Percentiles rank a stretch among this genome's conserved stretches.
These are phyloP conservation scores for Pholis gunnellus DNA, from an alignment of 2,113 vertebrate genomes.

Conservation along the genomic window DNA sequence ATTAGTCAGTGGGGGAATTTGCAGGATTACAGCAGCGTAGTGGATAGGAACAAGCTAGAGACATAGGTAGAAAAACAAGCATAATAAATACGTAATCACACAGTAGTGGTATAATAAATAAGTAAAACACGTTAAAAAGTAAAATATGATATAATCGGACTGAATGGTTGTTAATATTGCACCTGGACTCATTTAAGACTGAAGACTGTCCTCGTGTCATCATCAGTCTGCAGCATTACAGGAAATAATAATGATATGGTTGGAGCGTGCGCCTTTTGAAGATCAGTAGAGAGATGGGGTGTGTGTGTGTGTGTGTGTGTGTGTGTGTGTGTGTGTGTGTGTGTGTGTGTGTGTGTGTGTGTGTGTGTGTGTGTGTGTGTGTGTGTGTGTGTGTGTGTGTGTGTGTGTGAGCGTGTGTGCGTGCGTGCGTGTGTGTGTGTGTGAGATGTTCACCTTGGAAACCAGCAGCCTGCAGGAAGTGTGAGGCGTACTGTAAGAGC, in stretches of 20 bases:
- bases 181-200: too few relatives aligned
- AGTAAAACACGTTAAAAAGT: too few relatives aligned
- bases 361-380: too few relatives aligned
- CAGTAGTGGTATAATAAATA: too few relatives aligned
- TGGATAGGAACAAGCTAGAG: too few relatives aligned
- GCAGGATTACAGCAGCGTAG: too few relatives aligned
- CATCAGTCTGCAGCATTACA: neutral
- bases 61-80: too few relatives aligned
- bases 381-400: neutral
- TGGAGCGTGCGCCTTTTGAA: neutral
- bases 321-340: too few relatives aligned
- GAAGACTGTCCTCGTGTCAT: neutral
- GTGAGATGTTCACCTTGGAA: conserved; percentile 65
- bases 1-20: too few relatives aligned
- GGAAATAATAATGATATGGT: neutral
- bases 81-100: too few relatives aligned
- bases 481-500: conserved; percentile 44
- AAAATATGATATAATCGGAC: neutral
- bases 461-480: conserved; percentile 70
- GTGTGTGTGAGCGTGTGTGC: too few relatives aligned
- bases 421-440: too few relatives aligned
- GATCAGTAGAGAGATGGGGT: neutral
- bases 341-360: neutral
- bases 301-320: neutral
- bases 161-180: neutral